These are phyloP conservation scores for Pituophis catenifer DNA, from an alignment of 2,113 vertebrate species.

Conservation along the genomic window DNA sequence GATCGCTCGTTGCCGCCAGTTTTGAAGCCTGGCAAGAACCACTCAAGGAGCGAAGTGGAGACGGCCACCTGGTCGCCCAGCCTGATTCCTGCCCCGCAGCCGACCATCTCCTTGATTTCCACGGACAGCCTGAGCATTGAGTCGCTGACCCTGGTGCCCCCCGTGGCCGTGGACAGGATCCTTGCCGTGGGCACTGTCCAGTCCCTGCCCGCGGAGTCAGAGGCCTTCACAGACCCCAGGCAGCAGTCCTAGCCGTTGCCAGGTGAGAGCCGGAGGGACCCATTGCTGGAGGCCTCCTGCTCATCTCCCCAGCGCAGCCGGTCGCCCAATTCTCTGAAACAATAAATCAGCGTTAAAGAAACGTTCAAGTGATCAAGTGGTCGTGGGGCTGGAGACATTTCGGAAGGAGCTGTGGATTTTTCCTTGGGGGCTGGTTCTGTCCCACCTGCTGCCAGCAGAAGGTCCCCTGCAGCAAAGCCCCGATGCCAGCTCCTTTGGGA, in stretches of 20 bases:
- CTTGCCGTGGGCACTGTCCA: constrained; percentile 58
- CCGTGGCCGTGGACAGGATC: constrained; percentile 81
- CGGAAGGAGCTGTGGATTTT: not conserved
- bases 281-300: not conserved
- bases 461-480: not conserved
- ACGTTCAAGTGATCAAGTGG: no score
- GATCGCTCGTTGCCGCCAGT: constrained; percentile 47
- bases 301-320: not conserved
- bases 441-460: constrained; percentile 1
- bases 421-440: not conserved
- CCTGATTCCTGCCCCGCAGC: constrained; percentile 90
- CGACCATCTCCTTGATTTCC: constrained; percentile 89
- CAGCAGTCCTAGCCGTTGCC: not conserved
- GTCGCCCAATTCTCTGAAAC: not conserved
- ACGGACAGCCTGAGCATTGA: constrained; percentile 84
- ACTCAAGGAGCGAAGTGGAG: constrained; percentile 57
- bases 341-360: not conserved
- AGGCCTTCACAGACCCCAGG: constrained; percentile 21
- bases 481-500: not conserved
- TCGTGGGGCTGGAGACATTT: not conserved
- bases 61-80: constrained; percentile 83
- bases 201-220: constrained; percentile 51
- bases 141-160: constrained; percentile 89
- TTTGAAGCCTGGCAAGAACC: constrained; percentile 59
- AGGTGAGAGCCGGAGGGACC: not conserved